phyloP scores from a whole-genome alignment of 2,888 invertebrate species.

The Nomada ruficornis region DNA sequence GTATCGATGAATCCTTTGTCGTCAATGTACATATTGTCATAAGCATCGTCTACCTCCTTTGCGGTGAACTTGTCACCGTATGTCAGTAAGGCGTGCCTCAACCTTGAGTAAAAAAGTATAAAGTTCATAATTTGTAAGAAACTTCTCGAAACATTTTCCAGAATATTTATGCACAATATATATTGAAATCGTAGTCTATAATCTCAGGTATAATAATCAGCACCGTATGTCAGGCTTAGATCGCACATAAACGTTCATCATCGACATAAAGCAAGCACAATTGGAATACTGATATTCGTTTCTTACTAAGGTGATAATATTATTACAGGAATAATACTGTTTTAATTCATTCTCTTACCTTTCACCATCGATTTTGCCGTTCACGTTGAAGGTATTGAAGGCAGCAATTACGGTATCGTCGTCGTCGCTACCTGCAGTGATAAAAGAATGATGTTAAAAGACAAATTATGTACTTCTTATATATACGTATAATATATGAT shows the following conservation, averaged over 20 bases:
- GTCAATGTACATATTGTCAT: conserved; percentile 96
- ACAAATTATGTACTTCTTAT: not conserved
- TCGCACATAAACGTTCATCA: conserved; percentile 66
- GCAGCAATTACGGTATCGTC: conserved; percentile 96
- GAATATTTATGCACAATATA: not conserved
- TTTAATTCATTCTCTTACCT: conserved; percentile 84
- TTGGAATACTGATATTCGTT: not conserved
- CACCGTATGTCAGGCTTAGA: conserved; percentile 69
- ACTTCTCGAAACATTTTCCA: not conserved
- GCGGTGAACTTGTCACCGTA: conserved; percentile 96
- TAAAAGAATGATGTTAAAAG: not conserved
- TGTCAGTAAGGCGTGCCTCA: conserved; percentile 96
- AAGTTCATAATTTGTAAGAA: not conserved
- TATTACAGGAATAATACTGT: not conserved
- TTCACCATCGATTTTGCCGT: conserved; percentile 95
- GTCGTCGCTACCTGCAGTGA: conserved; percentile 89
- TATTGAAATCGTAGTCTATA: conserved; percentile 14
- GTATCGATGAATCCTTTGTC: conserved; percentile 96
- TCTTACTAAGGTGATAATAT: not conserved
- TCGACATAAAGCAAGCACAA: conserved; percentile 33
- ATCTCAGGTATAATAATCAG: conserved; percentile 66
- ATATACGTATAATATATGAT: too few relatives aligned
- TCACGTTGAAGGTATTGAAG: conserved; percentile 96
- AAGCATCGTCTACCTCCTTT: conserved; percentile 96
- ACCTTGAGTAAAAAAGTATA: conserved; percentile 84